Evolutionary conservation across 2,113 vertebrate species (phyloP).

Genomic region (Notarius lentiginosus): DNA sequence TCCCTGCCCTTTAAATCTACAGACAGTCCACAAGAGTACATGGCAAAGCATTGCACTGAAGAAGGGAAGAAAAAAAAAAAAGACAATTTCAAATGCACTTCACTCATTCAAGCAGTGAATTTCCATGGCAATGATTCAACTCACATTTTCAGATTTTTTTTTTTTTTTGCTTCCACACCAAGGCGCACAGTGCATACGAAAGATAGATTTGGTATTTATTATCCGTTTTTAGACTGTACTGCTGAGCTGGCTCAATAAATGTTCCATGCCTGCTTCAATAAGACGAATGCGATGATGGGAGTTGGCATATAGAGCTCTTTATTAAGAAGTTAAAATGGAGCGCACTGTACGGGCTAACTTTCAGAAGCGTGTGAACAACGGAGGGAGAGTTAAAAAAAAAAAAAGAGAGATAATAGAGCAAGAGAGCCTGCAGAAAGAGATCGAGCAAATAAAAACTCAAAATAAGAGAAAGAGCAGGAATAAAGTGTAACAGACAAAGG

Average conservation of each 20-base stretch:
- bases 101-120: conserved; percentile 18
- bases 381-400: conserved; percentile 5
- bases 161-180: conserved; percentile 2
- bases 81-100: conserved; percentile 25
- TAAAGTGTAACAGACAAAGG: neutral
- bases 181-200: conserved; percentile 41
- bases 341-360: neutral
- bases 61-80: neutral
- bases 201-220: conserved; percentile 38
- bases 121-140: conserved; percentile 21
- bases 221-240: conserved; percentile 33
- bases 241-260: conserved; percentile 32
- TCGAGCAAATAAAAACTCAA: conserved; percentile 12
- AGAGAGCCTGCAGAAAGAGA: neutral
- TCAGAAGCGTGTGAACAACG: conserved; percentile 8
- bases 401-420: neutral
- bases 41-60: neutral
- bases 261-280: conserved; percentile 43
- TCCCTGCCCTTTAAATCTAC: conserved; percentile 18
- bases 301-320: conserved; percentile 19
- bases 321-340: conserved; percentile 47
- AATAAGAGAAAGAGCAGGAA: conserved; percentile 20
- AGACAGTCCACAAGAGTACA: neutral
- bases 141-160: conserved; percentile 19
- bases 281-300: conserved; percentile 24